Evolutionary conservation across 1,140 invertebrate genomes (phyloP).

Genomic region (Medauroidea extradentata): DNA sequence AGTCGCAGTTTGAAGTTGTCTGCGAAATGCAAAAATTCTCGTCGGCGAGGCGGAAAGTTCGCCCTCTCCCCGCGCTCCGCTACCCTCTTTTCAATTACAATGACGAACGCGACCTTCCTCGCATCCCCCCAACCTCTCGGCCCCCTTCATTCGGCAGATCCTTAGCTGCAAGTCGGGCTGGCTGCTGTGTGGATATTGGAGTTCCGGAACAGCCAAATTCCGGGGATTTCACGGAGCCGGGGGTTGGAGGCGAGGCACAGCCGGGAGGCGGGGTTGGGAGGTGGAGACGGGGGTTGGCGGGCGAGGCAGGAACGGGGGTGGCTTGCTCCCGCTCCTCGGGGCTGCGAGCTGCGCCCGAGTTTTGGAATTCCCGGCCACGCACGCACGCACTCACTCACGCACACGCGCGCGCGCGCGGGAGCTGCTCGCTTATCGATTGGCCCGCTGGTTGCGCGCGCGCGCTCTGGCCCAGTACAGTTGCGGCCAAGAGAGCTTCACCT

Average conservation of each 20-base stretch:
- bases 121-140: no score
- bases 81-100: conserved; percentile 15
- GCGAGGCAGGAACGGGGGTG: not conserved
- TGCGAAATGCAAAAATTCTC: no score
- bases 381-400: conserved; percentile 1
- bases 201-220: conserved; percentile 11
- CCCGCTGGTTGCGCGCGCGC: no score
- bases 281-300: not conserved
- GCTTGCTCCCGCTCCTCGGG: no score
- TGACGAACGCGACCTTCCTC: conserved; percentile 6
- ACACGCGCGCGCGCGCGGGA: not conserved
- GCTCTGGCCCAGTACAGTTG: no score
- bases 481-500: no score
- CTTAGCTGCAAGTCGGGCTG: no score
- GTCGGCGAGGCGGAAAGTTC: no score
- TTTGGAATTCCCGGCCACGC: conserved; percentile 10
- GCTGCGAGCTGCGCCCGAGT: not conserved
- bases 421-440: no score
- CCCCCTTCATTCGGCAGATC: no score
- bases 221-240: not conserved
- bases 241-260: not conserved
- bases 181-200: not conserved
- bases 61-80: not conserved
- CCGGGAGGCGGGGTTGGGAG: not conserved
- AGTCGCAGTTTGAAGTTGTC: no score